These are phyloP conservation scores for Mythimna loreyi DNA, from an alignment of 2,888 invertebrate species.

Conservation along the genomic window DNA sequence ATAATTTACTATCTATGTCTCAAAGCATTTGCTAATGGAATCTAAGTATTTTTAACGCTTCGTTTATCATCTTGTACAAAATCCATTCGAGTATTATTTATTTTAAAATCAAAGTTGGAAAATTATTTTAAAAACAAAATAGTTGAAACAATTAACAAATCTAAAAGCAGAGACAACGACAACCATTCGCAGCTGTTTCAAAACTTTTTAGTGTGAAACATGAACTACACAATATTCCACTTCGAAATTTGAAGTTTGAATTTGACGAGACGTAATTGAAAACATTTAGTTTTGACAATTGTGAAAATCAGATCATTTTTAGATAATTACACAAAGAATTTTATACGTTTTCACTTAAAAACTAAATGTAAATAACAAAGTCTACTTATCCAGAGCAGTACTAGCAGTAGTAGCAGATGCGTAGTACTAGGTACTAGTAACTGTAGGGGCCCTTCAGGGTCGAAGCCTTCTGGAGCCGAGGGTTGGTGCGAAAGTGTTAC, in stretches of 20 bases:
- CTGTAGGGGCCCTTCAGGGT: too few species aligned
- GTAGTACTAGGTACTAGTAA: too few species aligned
- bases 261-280: background rate
- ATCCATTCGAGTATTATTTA: background rate
- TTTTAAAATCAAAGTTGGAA: background rate
- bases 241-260: background rate
- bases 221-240: slow-evolving; percentile 11
- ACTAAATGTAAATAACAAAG: too few species aligned
- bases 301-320: background rate
- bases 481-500: too few species aligned
- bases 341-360: too few species aligned
- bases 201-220: background rate
- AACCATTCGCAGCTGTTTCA: background rate
- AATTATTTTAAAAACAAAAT: background rate
- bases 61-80: background rate
- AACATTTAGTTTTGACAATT: background rate
- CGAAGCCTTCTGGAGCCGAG: too few species aligned
- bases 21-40: too few species aligned
- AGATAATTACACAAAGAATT: too few species aligned
- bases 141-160: background rate
- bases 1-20: too few species aligned
- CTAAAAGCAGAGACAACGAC: background rate
- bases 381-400: too few species aligned
- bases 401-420: too few species aligned
- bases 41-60: background rate